phyloP scores from a whole-genome alignment of 2,888 invertebrate genomes.

The Drosophila anomelani region DNA sequence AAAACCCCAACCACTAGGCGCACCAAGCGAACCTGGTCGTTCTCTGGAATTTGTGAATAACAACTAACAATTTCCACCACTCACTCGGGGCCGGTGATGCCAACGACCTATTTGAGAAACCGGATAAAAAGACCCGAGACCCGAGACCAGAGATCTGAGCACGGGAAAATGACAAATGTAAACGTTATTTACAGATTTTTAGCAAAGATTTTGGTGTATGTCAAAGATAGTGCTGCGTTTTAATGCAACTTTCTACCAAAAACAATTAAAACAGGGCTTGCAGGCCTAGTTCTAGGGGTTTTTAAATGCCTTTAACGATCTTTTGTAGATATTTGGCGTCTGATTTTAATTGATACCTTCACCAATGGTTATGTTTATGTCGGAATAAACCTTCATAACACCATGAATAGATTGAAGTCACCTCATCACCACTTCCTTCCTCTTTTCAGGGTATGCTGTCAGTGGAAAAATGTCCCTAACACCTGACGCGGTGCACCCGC shows the following conservation, averaged over 20 bases:
- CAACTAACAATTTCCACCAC: conserved; percentile 12
- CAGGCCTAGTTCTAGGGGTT: background rate
- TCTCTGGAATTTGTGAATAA: conserved; percentile 40
- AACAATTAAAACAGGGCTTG: background rate
- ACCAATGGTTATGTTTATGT: background rate
- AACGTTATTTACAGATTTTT: conserved; percentile 1
- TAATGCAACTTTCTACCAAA: background rate
- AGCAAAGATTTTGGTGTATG: background rate
- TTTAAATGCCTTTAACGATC: background rate
- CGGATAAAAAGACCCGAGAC: conserved; percentile 13
- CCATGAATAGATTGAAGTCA: background rate
- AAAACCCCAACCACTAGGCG: conserved; percentile 1
- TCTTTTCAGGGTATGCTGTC: conserved; percentile 27
- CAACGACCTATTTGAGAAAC: conserved; percentile 29
- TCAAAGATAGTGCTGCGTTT: background rate
- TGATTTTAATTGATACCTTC: background rate
- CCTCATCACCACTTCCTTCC: background rate
- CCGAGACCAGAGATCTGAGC: background rate
- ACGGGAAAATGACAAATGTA: conserved; percentile 8
- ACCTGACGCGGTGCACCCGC: conserved; percentile 1
- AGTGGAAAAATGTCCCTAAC: conserved; percentile 23
- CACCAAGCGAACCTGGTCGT: conserved; percentile 8
- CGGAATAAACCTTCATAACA: background rate
- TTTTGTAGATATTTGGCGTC: background rate
- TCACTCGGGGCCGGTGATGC: conserved; percentile 3